These are phyloP conservation scores for Mamestra brassicae DNA, from an alignment of 2,888 invertebrate genomes.

Conservation along the genomic window DNA sequence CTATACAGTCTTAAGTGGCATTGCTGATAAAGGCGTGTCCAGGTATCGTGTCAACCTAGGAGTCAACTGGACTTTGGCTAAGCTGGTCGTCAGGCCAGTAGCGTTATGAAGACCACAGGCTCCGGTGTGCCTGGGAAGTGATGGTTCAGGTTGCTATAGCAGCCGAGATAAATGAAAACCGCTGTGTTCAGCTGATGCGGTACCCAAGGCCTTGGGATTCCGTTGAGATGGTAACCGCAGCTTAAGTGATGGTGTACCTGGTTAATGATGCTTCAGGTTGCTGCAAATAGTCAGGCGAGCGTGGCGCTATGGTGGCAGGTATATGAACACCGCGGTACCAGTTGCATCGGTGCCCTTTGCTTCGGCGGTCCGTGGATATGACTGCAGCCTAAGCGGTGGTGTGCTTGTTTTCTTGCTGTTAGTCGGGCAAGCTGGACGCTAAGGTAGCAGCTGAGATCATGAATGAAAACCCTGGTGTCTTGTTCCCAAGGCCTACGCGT, in stretches of 20 bases:
- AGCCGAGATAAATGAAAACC: no score
- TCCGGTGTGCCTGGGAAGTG: no score
- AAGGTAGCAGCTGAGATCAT: no score
- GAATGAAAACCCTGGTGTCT: no score
- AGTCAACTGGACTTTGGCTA: background rate
- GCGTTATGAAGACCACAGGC: background rate
- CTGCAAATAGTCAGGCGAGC: conserved; percentile 83
- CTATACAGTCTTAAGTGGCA: background rate
- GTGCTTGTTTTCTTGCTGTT: background rate
- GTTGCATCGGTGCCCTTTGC: no score
- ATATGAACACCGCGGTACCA: no score
- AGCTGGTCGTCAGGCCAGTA: background rate
- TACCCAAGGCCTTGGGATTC: background rate
- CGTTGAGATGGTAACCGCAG: background rate
- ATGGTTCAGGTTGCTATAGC: no score
- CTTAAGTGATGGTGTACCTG: background rate
- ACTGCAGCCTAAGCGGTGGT: background rate
- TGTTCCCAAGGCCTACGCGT: no score
- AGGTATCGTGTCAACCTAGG: background rate
- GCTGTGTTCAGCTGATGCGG: background rate
- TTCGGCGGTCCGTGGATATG: no score
- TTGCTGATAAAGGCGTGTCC: background rate
- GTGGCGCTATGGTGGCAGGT: conserved; percentile 84
- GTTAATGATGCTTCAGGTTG: background rate
- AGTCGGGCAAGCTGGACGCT: no score